These are phyloP conservation scores for Uropetala carovei DNA, from an alignment of 2,888 invertebrate species.

Conservation along the genomic window DNA sequence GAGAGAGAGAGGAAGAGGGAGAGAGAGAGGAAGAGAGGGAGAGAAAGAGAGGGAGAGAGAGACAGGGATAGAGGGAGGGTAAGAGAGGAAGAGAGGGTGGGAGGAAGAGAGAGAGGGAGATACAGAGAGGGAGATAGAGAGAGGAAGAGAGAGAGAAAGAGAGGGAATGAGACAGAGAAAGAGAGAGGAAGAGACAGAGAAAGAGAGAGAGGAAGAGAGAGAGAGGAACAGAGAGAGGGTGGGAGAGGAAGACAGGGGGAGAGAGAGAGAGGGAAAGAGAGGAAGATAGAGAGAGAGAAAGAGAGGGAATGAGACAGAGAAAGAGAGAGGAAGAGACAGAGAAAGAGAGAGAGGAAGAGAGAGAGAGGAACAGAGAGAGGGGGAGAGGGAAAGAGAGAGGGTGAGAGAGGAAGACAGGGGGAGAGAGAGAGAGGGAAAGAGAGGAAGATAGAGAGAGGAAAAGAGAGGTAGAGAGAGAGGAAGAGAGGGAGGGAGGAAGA, in stretches of 20 bases:
- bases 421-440: not conserved
- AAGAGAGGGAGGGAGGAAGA: not conserved
- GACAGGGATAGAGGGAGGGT: conserved; percentile 38
- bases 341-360: not conserved
- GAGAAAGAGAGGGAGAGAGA: conserved; percentile 54
- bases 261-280: not conserved
- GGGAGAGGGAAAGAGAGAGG: not conserved
- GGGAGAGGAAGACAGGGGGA: not conserved
- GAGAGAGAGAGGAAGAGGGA: conserved; percentile 71
- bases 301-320: not conserved
- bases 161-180: not conserved
- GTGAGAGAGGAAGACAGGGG: not conserved
- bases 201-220: not conserved
- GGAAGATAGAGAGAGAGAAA: not conserved
- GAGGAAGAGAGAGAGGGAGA: conserved; percentile 7
- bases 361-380: not conserved
- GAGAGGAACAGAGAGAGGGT: not conserved
- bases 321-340: not conserved
- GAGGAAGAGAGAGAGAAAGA: not conserved
- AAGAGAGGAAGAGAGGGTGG: conserved; percentile 53
- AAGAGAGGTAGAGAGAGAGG: not conserved
- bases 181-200: conserved; percentile 5
- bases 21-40: conserved; percentile 72
- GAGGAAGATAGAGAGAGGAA: too few relatives aligned
- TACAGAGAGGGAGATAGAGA: not conserved